Evolutionary conservation across 1,140 invertebrate species (phyloP), one percentile per base, ranked within the genome.

Genomic region (Lanistes nyassanus): DNA sequence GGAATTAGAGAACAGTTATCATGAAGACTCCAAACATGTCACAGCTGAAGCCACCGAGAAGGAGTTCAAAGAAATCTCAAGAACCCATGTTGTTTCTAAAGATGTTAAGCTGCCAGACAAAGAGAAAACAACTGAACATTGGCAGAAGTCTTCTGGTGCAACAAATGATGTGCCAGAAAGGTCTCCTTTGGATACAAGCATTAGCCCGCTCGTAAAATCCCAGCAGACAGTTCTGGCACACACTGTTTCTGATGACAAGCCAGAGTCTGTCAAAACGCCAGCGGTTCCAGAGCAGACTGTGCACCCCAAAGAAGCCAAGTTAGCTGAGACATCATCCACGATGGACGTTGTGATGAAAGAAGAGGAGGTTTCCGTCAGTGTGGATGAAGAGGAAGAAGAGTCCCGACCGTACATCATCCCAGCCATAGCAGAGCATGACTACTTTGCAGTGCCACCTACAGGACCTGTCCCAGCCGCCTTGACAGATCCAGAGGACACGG

Each of bases 351-450:
- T 60, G 34, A 4, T 42, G 29, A 67, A 67, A 23, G 65, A 39
- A 23, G 70, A 26, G 23, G 70, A 55, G 34, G 37, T 37, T n/a
- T 56, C 36, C 9, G 51, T 37, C 58, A 60, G 60, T 9, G 23
- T 31, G 26, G 29, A 34, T 3, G 62, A 62, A n/a, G 75, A 76
- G 9, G 74, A 74, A 23, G 75, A 78, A 53, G 77, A 82, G 37
- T 77, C 79, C 34, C 77, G 74, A 58, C 81, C 81, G 37, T 70
- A 76, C 29, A 51, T 78, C 1, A 78, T 77, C 60, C 77, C 76
- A 34, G 77, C 81, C 21, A 83, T 83, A 37, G 82, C 82, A 13
- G 86, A 87, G 69, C 86, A 87, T 81, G 86, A 86, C 67, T 87
- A 87, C 76, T 85, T 84, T 78, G 80, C 81, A 13, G 75, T 71